Conservation (phyloP, 2,888 invertebrate species). For the Catonia carolina region DNA sequence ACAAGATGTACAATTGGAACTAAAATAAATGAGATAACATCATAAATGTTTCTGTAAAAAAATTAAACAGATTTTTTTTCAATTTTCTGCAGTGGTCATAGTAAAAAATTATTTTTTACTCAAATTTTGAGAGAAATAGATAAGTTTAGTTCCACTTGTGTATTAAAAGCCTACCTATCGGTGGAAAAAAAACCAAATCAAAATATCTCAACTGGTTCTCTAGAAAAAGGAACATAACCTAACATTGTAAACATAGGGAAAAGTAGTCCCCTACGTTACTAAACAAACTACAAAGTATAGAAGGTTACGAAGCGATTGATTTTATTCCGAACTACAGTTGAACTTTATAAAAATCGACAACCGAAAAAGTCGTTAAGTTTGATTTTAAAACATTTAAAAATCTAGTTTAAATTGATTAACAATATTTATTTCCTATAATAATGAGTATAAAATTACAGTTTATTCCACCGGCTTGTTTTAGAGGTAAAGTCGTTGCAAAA, state of each 20-base stretch:
- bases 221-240: background rate
- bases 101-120: background rate
- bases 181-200: background rate
- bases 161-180: background rate
- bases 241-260: background rate
- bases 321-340: too few relatives aligned
- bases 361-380: too few relatives aligned
- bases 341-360: too few relatives aligned
- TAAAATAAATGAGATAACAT: slow-evolving; percentile 1
- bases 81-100: background rate
- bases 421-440: too few relatives aligned
- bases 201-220: background rate
- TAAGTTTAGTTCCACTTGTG: background rate
- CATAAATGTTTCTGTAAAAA: slow-evolving; percentile 8
- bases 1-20: background rate
- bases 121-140: background rate
- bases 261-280: background rate
- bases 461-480: too few relatives aligned
- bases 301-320: too few relatives aligned
- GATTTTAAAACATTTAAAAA: too few relatives aligned
- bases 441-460: too few relatives aligned
- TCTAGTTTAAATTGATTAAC: too few relatives aligned
- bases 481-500: too few relatives aligned
- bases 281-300: too few relatives aligned
- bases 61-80: background rate